phyloP scores from a whole-genome alignment of 2,888 invertebrate genomes.

The Dioctria linearis region DNA sequence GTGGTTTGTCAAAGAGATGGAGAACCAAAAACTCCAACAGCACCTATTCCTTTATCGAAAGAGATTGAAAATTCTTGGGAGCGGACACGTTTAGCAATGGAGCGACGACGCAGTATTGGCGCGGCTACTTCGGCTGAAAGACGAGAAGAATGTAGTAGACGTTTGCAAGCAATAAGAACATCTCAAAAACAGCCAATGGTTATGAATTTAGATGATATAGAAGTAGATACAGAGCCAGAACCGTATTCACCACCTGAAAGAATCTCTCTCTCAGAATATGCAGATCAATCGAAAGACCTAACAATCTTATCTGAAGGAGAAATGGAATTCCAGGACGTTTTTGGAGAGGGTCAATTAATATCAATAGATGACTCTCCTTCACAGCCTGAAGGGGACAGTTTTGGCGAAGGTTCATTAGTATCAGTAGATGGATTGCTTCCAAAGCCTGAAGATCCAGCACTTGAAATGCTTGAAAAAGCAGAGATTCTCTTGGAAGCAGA shows the following conservation, averaged over 20 bases:
- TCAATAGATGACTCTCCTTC: background rate
- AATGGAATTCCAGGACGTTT: slow-evolving; percentile 35
- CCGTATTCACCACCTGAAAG: slow-evolving; percentile 46
- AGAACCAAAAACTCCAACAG: background rate
- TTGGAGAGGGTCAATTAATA: slow-evolving; percentile 34
- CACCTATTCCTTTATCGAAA: background rate
- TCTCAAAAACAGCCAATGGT: slow-evolving; percentile 48
- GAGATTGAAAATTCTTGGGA: slow-evolving; percentile 48
- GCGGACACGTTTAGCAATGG: slow-evolving; percentile 20
- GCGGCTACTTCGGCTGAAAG: too few species aligned
- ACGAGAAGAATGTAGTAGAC: background rate
- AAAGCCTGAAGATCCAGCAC: background rate
- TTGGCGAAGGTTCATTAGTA: slow-evolving; percentile 42
- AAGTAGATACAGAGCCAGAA: slow-evolving; percentile 36
- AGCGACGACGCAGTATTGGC: background rate
- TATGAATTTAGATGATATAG: slow-evolving; percentile 51
- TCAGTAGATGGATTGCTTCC: background rate
- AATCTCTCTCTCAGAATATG: slow-evolving; percentile 51
- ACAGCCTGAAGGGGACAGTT: background rate
- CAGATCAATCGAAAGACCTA: slow-evolving; percentile 36
- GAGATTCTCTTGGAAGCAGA: slow-evolving; percentile 51
- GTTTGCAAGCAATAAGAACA: slow-evolving; percentile 29
- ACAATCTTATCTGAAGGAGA: slow-evolving; percentile 33
- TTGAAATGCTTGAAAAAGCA: slow-evolving; percentile 36
- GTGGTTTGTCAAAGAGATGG: background rate